Base-by-base conservation (phyloP, 2,113 vertebrate species). In the Taxidea taxus region DNA sequence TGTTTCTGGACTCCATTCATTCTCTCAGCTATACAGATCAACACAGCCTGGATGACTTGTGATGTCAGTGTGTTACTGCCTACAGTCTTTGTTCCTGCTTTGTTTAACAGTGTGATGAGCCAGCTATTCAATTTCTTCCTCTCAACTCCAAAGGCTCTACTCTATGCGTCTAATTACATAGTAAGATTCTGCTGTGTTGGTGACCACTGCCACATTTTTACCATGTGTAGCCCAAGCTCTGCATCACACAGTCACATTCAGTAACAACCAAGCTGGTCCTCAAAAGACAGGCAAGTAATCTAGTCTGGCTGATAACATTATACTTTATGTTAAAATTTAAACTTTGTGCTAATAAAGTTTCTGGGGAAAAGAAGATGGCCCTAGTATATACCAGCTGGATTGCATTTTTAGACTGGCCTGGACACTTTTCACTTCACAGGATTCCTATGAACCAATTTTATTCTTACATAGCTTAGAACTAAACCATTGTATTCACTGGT, bases 131-230 rank as follows among this genome's bases (percentile, higher is more conserved):
- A 98, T 98, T 98, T 98, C 96, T 98, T 97, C 97, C 97, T 98
- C 96, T 98, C 95, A 98, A 97, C 97, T 98, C 98, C 97, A 98
- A 98, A 98, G 96, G 78, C 80, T 97, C 80, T 97, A 90, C 86
- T 97, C 97, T 94, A 84, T 94, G 96, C 94, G 98, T 98, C 98
- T 98, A 98, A 98, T 98, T 98, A 98, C 98, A 98, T 97, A 98
- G 99, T 98, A 98, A 98, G 98, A 98, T 98, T 98, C 97, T 98
- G 97, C 97, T 97, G 92, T 95, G 96, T 95, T 97, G 94, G 97
- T 80, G 87, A 98, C 94, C 97, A 96, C 97, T 34, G 85, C 97
- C 98, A 98, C 97, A 97, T 98, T 98, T 98, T 98, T 97, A 94
- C 95, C n/a, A 80, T 91, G 95, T 95, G 98, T 81, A 98, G 34